Evolutionary conservation across 2,888 invertebrate genomes (phyloP).

Genomic region (Desoria tigrina): DNA sequence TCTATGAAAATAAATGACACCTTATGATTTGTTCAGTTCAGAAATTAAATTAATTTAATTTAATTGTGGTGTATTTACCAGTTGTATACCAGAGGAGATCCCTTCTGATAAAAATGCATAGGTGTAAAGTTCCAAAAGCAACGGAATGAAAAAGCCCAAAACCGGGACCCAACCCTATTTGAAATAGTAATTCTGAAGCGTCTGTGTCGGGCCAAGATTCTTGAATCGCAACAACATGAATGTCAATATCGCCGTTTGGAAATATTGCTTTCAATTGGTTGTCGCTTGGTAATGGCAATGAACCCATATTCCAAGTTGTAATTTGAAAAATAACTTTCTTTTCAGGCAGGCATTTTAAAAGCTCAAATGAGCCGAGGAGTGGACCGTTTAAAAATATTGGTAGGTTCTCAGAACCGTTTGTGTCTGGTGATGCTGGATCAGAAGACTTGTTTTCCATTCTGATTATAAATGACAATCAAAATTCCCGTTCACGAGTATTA

Average conservation of each 20-base stretch:
- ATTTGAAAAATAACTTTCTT: slow-evolving; percentile 77
- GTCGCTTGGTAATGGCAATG: slow-evolving; percentile 64
- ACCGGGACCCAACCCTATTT: slow-evolving; percentile 89
- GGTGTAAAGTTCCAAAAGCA: slow-evolving; percentile 82
- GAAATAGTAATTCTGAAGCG: slow-evolving; percentile 86
- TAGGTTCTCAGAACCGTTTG: no score
- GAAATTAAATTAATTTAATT: neutral
- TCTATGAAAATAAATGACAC: slow-evolving; percentile 56
- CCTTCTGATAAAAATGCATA: slow-evolving; percentile 82
- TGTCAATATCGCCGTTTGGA: slow-evolving; percentile 61
- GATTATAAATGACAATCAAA: no score
- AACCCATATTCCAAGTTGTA: slow-evolving; percentile 97
- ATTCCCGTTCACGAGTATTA: no score
- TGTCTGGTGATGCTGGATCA: no score
- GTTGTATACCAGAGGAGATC: slow-evolving; percentile 97
- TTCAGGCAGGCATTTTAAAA: slow-evolving; percentile 79
- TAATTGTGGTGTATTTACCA: slow-evolving; percentile 54
- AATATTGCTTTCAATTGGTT: slow-evolving; percentile 49
- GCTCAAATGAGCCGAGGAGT: slow-evolving; percentile 77
- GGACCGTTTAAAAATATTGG: slow-evolving; percentile 58
- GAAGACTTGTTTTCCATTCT: no score
- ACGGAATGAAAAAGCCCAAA: slow-evolving; percentile 86
- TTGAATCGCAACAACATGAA: slow-evolving; percentile 90
- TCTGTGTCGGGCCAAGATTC: slow-evolving; percentile 84
- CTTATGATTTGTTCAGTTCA: no score